A percentile compares a stretch with the other conserved stretches of the same genome.
These are phyloP conservation scores for Sicus ferrugineus DNA, from an alignment of 2,888 invertebrate genomes.

Conservation along the genomic window DNA sequence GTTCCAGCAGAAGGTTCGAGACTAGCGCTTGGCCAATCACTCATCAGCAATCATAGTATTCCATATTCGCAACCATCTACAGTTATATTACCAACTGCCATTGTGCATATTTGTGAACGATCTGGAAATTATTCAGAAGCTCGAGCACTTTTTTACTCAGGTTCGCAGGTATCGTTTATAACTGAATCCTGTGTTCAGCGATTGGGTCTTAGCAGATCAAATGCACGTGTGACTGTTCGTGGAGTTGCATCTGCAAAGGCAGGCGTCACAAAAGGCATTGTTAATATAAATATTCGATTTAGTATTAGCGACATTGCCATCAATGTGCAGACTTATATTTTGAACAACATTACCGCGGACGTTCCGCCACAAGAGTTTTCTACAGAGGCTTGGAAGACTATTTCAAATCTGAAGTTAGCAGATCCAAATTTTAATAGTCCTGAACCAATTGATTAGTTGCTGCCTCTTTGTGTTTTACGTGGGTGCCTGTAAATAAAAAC, in stretches of 20 bases:
- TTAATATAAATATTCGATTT: not conserved
- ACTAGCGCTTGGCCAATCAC: too few relatives aligned
- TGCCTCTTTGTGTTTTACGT: too few relatives aligned
- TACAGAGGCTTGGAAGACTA: not conserved
- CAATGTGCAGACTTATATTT: slow-evolving; percentile 18
- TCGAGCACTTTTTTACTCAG: slow-evolving; percentile 19
- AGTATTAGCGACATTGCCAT: slow-evolving; percentile 8
- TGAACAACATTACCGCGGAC: slow-evolving; percentile 21
- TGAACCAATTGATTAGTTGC: too few relatives aligned
- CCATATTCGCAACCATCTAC: too few relatives aligned
- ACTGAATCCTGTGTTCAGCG: slow-evolving; percentile 23
- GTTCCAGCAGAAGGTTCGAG: too few relatives aligned
- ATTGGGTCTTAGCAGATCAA: slow-evolving; percentile 4
- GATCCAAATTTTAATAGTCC: too few relatives aligned
- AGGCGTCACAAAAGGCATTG: too few relatives aligned
- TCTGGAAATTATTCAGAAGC: slow-evolving; percentile 8
- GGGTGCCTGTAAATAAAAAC: too few relatives aligned
- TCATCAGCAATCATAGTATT: too few relatives aligned
- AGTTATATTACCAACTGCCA: too few relatives aligned
- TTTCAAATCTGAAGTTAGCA: not conserved
- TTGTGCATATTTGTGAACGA: too few relatives aligned
- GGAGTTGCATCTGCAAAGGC: too few relatives aligned
- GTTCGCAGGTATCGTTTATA: slow-evolving; percentile 30
- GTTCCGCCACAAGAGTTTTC: slow-evolving; percentile 6
- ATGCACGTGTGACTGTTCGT: slow-evolving; percentile 22